Percentiles rank a stretch among this genome's conserved stretches.
Evolutionary conservation across 2,113 vertebrate genomes (phyloP).

Genomic region (Chloroceryle aenea): DNA sequence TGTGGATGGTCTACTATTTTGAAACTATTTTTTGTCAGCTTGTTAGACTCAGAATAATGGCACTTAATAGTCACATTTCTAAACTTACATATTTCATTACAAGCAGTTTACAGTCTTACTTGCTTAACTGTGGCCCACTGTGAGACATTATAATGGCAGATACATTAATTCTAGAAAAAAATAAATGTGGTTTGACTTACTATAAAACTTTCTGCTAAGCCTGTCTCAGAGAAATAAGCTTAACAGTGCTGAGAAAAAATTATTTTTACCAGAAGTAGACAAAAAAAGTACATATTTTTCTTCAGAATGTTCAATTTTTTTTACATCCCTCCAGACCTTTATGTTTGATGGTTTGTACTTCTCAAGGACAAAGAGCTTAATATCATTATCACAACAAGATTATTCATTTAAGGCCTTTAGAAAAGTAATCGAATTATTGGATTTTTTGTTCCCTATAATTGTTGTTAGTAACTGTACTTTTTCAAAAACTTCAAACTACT

Average conservation of each 20-base stretch:
- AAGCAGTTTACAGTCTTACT: background rate
- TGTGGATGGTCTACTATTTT: background rate
- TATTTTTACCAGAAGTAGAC: background rate
- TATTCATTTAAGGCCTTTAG: background rate
- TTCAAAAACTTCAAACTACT: background rate
- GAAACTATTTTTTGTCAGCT: background rate
- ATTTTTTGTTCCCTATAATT: background rate
- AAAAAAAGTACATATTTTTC: background rate
- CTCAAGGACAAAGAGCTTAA: background rate
- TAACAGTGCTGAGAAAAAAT: background rate
- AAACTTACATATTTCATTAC: background rate
- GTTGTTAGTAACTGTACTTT: background rate
- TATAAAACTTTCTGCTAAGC: background rate
- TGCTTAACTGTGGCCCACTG: background rate
- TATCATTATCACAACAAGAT: background rate
- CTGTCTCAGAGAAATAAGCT: background rate
- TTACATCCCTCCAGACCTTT: background rate
- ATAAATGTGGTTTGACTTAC: background rate
- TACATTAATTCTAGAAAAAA: background rate
- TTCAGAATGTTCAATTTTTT: background rate
- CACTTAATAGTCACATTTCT: background rate
- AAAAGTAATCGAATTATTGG: background rate
- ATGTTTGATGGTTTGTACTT: background rate
- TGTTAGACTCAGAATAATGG: background rate
- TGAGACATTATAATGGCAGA: background rate